Conservation (phyloP, 2,888 invertebrate genomes). For the Noctua fimbriata region DNA sequence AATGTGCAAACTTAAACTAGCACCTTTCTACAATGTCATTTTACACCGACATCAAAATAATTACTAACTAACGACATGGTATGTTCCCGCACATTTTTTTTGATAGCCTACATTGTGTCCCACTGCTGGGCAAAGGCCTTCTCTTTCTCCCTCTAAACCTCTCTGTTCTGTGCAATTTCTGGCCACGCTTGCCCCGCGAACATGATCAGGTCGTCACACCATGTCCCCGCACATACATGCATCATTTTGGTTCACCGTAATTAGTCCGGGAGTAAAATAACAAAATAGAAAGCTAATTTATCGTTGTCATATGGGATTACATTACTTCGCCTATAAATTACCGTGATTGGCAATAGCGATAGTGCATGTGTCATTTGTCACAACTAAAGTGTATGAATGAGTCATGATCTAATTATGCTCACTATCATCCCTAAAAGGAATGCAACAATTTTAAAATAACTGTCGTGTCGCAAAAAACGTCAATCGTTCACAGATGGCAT, state of each 20-base stretch:
- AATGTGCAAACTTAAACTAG: not conserved
- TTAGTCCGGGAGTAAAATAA: not conserved
- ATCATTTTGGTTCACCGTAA: not conserved
- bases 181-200: no score
- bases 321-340: slow-evolving; percentile 10
- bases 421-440: slow-evolving; percentile 43
- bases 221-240: not conserved
- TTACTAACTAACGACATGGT: slow-evolving; percentile 16
- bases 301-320: slow-evolving; percentile 6
- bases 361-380: slow-evolving; percentile 9
- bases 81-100: not conserved
- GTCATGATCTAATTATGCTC: slow-evolving; percentile 35
- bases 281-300: slow-evolving; percentile 14
- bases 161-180: no score
- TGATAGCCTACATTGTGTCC: no score
- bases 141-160: no score
- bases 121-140: no score
- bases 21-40: not conserved
- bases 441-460: slow-evolving; percentile 41
- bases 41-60: not conserved
- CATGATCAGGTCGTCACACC: no score
- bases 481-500: slow-evolving; percentile 73
- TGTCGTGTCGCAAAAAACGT: slow-evolving; percentile 53
- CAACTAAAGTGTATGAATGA: slow-evolving; percentile 32
- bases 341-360: slow-evolving; percentile 4